phyloP scores from a whole-genome alignment of 2,797 vertebrate species.

The Sebastolobus altivelis region DNA sequence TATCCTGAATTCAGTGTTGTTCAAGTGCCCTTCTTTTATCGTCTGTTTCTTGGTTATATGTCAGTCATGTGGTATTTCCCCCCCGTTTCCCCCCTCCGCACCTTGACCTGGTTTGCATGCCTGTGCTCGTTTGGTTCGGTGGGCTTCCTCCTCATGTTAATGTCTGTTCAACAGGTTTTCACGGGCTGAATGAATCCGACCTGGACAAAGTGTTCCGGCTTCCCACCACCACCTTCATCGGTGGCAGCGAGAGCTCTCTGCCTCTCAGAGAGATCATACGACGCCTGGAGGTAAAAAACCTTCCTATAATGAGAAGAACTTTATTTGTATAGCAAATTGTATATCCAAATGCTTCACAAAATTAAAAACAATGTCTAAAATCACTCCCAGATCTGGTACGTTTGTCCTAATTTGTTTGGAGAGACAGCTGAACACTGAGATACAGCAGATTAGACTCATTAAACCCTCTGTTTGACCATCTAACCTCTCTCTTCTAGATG shows the following conservation, averaged over 20 bases:
- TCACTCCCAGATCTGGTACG: background rate
- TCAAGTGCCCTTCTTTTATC: background rate
- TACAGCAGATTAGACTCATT: background rate
- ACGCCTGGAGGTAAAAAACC: slow-evolving; percentile 90
- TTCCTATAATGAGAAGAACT: background rate
- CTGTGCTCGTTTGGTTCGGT: background rate
- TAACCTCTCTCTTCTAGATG: slow-evolving; percentile 59
- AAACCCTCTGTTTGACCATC: background rate
- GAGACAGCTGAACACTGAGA: background rate
- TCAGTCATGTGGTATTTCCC: background rate
- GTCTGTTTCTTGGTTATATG: background rate
- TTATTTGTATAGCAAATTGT: background rate
- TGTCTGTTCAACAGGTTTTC: slow-evolving; percentile 84
- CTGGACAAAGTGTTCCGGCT: slow-evolving; percentile 94
- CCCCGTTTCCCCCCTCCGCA: no score
- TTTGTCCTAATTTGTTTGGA: background rate
- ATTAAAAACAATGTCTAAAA: background rate
- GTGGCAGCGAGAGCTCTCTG: slow-evolving; percentile 89
- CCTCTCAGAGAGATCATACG: slow-evolving; percentile 93
- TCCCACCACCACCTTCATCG: slow-evolving; percentile 95
- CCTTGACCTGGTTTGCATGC: background rate
- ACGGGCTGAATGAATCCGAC: slow-evolving; percentile 91
- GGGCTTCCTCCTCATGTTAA: background rate
- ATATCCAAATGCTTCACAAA: background rate
- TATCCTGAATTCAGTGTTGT: background rate